These are phyloP conservation scores for Sinonovacula constricta DNA, from an alignment of 1,140 invertebrate genomes.

Conservation along the genomic window DNA sequence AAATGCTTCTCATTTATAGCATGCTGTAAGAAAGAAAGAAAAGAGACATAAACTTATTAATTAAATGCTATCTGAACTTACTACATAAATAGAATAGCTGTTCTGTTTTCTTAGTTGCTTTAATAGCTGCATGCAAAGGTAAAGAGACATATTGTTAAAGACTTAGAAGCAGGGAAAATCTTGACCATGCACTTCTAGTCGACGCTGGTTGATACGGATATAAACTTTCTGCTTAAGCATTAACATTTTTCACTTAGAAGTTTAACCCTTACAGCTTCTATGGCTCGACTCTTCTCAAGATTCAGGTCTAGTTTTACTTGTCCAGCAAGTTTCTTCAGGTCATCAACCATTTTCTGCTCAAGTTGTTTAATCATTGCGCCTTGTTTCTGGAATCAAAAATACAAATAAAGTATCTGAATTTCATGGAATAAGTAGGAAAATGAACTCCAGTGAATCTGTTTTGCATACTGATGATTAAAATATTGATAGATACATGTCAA, in stretches of 20 bases:
- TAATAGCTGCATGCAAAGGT: not conserved
- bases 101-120: not conserved
- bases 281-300: constrained; percentile 74
- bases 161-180: not conserved
- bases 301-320: constrained; percentile 77
- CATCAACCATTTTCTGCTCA: constrained; percentile 68
- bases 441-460: too few species aligned
- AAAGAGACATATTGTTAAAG: not conserved
- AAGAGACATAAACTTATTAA: not conserved
- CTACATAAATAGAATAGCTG: not conserved
- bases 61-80: not conserved
- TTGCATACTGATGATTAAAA: too few species aligned
- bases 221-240: not conserved
- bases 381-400: constrained; percentile 73
- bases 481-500: too few species aligned
- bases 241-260: constrained; percentile 18
- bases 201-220: not conserved
- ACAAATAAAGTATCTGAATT: too few species aligned
- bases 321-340: constrained; percentile 74
- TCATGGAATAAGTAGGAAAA: too few species aligned
- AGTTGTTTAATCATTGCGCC: constrained; percentile 69
- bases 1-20: constrained; percentile 35
- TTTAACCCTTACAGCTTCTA: constrained; percentile 77
- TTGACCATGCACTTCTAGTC: not conserved
- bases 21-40: constrained; percentile 21